phyloP scores from a whole-genome alignment of 2,888 invertebrate genomes.

The Apotomis capreana region DNA sequence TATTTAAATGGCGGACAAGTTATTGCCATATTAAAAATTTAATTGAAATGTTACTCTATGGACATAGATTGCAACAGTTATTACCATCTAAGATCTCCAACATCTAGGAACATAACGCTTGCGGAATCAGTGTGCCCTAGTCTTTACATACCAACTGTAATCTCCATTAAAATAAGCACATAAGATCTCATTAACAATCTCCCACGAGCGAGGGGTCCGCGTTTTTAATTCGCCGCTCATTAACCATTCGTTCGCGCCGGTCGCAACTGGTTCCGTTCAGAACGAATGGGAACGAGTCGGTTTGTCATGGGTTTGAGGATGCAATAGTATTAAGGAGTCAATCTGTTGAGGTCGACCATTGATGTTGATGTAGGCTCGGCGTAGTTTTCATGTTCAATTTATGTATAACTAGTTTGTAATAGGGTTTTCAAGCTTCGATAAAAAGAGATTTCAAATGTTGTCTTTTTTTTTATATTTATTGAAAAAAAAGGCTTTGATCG shows the following conservation, averaged over 20 bases:
- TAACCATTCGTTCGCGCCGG: slow-evolving; percentile 23
- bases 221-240: slow-evolving; percentile 20
- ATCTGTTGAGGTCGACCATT: slow-evolving; percentile 1
- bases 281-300: slow-evolving; percentile 11
- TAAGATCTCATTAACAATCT: neutral
- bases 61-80: too few relatives aligned
- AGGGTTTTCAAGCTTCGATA: too few relatives aligned
- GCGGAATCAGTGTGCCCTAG: neutral
- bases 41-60: too few relatives aligned
- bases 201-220: neutral
- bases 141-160: neutral
- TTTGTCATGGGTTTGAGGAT: slow-evolving; percentile 7
- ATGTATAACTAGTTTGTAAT: too few relatives aligned
- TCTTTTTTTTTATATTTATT: too few relatives aligned
- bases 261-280: slow-evolving; percentile 12
- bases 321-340: neutral
- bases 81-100: too few relatives aligned
- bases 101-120: too few relatives aligned
- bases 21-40: too few relatives aligned
- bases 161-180: neutral
- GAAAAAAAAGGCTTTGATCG: too few relatives aligned
- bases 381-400: too few relatives aligned
- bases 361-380: neutral
- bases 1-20: too few relatives aligned
- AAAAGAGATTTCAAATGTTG: too few relatives aligned